Percentiles rank a stretch among this genome's conserved stretches.
phyloP scores from a whole-genome alignment of 30 jellyfish, hydroid and myxozoan species.

The Haliclystus octoradiatus region DNA sequence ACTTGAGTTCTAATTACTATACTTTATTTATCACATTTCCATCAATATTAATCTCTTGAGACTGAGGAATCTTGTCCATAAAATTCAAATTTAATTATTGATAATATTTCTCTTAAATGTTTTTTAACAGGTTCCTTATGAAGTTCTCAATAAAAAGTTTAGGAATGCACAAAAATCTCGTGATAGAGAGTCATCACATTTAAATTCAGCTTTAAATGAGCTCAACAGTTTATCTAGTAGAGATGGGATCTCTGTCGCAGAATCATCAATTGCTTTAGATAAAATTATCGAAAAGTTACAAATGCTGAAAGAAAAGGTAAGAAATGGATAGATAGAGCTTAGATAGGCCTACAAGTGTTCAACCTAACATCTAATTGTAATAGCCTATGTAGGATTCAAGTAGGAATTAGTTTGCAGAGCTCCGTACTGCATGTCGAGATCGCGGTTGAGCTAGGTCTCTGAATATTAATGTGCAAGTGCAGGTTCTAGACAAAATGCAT shows the following conservation, averaged over 20 bases:
- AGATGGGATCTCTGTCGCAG: slow-evolving; percentile 41
- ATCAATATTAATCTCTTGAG: too few relatives aligned
- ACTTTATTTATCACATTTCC: too few relatives aligned
- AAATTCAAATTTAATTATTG: too few relatives aligned
- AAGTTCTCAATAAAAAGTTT: slow-evolving; percentile 64
- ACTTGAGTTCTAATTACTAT: too few relatives aligned
- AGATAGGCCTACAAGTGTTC: too few relatives aligned
- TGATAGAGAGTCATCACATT: slow-evolving; percentile 84
- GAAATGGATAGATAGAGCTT: too few relatives aligned
- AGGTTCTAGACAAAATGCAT: too few relatives aligned
- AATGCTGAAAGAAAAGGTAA: slow-evolving; percentile 55
- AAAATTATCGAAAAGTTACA: slow-evolving; percentile 36
- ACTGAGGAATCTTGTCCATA: too few relatives aligned
- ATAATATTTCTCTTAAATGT: too few relatives aligned
- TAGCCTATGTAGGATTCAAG: neutral
- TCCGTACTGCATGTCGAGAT: slow-evolving; percentile 28
- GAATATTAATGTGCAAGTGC: too few relatives aligned
- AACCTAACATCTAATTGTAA: neutral
- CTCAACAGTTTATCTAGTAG: slow-evolving; percentile 27
- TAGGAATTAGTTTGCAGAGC: neutral
- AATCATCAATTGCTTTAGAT: slow-evolving; percentile 44
- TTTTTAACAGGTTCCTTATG: slow-evolving; percentile 96
- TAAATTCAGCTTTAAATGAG: slow-evolving; percentile 33
- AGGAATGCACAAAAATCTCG: slow-evolving; percentile 84
- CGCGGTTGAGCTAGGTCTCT: too few relatives aligned